Evolutionary conservation across 2,113 vertebrate species (phyloP).

Genomic region (Osmerus mordax): DNA sequence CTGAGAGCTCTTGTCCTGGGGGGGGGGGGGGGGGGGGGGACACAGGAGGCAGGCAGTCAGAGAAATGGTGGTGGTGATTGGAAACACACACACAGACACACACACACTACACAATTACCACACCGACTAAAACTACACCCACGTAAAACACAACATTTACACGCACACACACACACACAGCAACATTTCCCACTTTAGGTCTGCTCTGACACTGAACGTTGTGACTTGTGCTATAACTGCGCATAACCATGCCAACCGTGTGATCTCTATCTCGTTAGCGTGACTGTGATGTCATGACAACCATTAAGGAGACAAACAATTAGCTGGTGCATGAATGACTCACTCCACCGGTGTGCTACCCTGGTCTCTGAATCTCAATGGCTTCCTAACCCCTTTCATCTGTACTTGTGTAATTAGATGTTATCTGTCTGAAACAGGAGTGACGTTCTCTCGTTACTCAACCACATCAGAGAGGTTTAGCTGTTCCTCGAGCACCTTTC

Average conservation of each 20-base stretch:
- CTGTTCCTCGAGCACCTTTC: background rate
- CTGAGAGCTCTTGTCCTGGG: slow-evolving; percentile 95
- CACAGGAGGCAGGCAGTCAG: slow-evolving; percentile 58
- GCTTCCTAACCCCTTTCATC: slow-evolving; percentile 20
- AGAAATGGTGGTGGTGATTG: background rate
- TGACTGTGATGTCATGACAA: slow-evolving; percentile 22
- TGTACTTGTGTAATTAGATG: slow-evolving; percentile 17
- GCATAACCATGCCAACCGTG: slow-evolving; percentile 16
- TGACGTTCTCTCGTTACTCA: background rate
- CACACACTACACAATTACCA: slow-evolving; percentile 5
- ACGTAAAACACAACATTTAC: slow-evolving; percentile 21
- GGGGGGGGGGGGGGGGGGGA: slow-evolving; percentile 20
- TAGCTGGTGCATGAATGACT: slow-evolving; percentile 11
- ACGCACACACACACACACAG: slow-evolving; percentile 24
- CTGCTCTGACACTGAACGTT: slow-evolving; percentile 14
- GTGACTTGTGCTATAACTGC: background rate
- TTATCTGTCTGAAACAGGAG: slow-evolving; percentile 8
- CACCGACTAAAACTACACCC: slow-evolving; percentile 9
- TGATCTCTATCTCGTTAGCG: slow-evolving; percentile 11
- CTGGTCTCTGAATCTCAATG: no score
- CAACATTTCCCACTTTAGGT: slow-evolving; percentile 26
- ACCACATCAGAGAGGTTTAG: background rate
- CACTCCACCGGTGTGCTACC: no score
- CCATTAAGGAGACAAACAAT: slow-evolving; percentile 17
- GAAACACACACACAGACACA: slow-evolving; percentile 2